phyloP scores from a whole-genome alignment of 2,888 invertebrate species.

The Drosophila seclusa region DNA sequence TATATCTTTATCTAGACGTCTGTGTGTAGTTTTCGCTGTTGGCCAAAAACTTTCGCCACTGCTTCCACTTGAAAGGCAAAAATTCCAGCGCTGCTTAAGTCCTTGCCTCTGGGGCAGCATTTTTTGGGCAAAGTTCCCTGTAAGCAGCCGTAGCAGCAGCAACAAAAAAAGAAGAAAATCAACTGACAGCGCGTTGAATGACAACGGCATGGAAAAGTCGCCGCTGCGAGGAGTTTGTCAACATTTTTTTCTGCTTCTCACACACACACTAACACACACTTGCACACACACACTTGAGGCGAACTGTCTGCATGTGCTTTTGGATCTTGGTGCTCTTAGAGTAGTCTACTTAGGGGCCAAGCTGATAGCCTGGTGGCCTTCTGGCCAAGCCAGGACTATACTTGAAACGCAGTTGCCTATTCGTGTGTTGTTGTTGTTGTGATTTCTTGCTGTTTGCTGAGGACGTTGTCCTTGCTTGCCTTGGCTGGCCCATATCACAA shows the following conservation, averaged over 20 bases:
- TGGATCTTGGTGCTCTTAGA: slow-evolving; percentile 40
- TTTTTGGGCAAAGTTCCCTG: slow-evolving; percentile 46
- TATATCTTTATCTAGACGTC: neutral
- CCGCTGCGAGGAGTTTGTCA: slow-evolving; percentile 66
- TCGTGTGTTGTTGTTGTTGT: slow-evolving; percentile 52
- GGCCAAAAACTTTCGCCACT: slow-evolving; percentile 72
- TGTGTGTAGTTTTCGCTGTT: slow-evolving; percentile 63
- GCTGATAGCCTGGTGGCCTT: slow-evolving; percentile 29
- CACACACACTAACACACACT: neutral
- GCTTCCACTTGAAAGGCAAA: slow-evolving; percentile 64
- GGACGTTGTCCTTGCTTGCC: slow-evolving; percentile 64
- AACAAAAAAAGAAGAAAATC: slow-evolving; percentile 38
- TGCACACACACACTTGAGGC: slow-evolving; percentile 32
- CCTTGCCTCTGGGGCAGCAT: slow-evolving; percentile 31
- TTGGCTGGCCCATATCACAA: slow-evolving; percentile 45
- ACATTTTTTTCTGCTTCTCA: slow-evolving; percentile 53
- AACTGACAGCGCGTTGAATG: slow-evolving; percentile 78
- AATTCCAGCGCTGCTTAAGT: slow-evolving; percentile 62
- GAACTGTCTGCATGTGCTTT: slow-evolving; percentile 56
- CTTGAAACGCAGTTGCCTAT: slow-evolving; percentile 43
- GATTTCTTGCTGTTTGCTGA: slow-evolving; percentile 66
- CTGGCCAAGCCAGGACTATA: slow-evolving; percentile 21
- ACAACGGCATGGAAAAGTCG: slow-evolving; percentile 65
- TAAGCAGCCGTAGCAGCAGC: slow-evolving; percentile 17
- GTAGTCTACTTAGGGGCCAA: slow-evolving; percentile 61